These are phyloP conservation scores for Australoheros facetus DNA, from an alignment of 2,797 vertebrate species.

Conservation along the genomic window DNA sequence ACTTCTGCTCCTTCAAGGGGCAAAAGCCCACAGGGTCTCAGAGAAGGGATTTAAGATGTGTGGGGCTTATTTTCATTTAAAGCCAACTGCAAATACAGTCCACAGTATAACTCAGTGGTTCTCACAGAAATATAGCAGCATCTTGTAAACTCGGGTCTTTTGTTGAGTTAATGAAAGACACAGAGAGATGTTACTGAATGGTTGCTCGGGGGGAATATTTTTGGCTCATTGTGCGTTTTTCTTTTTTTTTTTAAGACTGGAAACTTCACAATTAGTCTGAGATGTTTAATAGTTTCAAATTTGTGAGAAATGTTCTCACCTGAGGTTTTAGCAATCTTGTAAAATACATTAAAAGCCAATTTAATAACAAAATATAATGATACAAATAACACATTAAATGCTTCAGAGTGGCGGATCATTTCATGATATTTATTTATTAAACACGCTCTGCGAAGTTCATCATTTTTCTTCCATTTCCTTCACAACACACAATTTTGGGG, in stretches of 20 bases:
- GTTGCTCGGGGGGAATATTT: constrained; percentile 31
- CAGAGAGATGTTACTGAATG: constrained; percentile 35
- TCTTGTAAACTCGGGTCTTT: constrained; percentile 41
- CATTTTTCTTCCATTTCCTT: background rate
- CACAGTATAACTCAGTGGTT: constrained; percentile 35
- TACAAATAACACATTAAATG: constrained; percentile 1
- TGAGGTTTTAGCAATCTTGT: constrained; percentile 14
- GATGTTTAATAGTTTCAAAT: constrained; percentile 37
- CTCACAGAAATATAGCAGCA: constrained; percentile 48
- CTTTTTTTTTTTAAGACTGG: background rate
- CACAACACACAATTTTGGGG: background rate
- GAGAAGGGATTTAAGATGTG: constrained; percentile 73
- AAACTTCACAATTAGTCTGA: constrained; percentile 46
- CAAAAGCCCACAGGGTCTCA: constrained; percentile 68
- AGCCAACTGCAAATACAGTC: constrained; percentile 56
- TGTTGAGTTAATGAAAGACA: constrained; percentile 44
- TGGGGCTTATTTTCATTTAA: constrained; percentile 65
- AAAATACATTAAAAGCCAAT: constrained; percentile 20
- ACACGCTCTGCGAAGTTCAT: background rate
- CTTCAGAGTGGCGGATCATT: background rate
- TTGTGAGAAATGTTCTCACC: constrained; percentile 23
- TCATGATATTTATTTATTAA: constrained; percentile 9
- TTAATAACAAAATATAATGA: constrained; percentile 25
- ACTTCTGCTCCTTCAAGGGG: constrained; percentile 73
- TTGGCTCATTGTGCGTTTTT: constrained; percentile 24